A percentile compares a stretch with the other conserved stretches of the same genome.
Evolutionary conservation across 2,888 invertebrate genomes (phyloP).

Genomic region (Hartigia nigra): DNA sequence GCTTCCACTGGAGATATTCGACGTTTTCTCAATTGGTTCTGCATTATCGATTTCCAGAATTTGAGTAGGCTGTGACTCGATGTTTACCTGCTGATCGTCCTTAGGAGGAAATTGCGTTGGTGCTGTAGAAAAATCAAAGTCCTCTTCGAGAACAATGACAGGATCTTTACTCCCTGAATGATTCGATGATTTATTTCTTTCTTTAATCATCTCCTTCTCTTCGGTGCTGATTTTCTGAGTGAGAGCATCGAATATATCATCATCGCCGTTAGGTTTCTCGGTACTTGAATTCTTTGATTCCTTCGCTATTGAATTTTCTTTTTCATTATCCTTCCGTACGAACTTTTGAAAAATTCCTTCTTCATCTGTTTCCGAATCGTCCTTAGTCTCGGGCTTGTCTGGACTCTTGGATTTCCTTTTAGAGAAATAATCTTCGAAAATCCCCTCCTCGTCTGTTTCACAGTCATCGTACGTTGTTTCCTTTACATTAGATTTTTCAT

Average conservation of each 20-base stretch:
- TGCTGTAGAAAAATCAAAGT: slow-evolving; percentile 21
- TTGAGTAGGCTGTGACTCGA: background rate
- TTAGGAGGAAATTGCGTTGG: slow-evolving; percentile 15
- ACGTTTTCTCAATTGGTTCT: background rate
- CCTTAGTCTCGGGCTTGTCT: background rate
- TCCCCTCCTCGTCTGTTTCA: background rate
- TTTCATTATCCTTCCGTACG: background rate
- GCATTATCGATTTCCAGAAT: background rate
- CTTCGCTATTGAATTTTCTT: slow-evolving; percentile 13
- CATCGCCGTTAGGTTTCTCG: background rate
- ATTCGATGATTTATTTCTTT: background rate
- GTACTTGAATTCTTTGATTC: background rate
- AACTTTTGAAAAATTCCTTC: slow-evolving; percentile 20
- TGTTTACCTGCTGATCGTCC: background rate
- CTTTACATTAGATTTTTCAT: background rate
- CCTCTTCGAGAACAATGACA: background rate
- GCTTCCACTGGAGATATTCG: background rate
- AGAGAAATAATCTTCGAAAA: background rate
- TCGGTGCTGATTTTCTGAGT: slow-evolving; percentile 7
- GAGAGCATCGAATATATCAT: slow-evolving; percentile 15
- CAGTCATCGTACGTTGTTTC: background rate
- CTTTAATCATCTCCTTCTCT: background rate
- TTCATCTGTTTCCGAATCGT: slow-evolving; percentile 29
- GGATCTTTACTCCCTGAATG: background rate
- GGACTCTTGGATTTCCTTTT: background rate